Conservation (phyloP, 2,113 vertebrate genomes). For the Coturnix japonica region DNA sequence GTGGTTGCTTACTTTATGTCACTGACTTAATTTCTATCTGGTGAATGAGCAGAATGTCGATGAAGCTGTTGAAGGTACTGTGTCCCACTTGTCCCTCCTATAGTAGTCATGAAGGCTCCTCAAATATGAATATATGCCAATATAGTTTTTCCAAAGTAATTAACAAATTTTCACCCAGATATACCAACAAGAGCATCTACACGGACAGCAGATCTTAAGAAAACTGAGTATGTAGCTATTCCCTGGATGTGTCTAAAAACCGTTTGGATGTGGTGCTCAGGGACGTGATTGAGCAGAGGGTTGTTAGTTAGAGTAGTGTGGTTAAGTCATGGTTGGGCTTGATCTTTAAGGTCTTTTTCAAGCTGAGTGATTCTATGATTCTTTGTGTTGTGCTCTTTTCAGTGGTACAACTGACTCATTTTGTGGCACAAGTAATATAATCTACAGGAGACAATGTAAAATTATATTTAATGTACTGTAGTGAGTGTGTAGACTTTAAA, state of each 20-base stretch:
- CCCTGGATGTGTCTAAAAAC: too few relatives aligned
- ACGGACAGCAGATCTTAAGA: not conserved
- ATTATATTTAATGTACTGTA: not conserved
- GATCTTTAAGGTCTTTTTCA: too few relatives aligned
- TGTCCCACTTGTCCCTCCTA: not conserved
- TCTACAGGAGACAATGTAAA: not conserved
- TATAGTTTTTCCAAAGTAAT: not conserved
- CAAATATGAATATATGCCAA: not conserved
- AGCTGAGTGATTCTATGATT: too few relatives aligned
- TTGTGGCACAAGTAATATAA: not conserved
- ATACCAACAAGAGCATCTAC: not conserved
- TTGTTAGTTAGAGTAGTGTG: too few relatives aligned
- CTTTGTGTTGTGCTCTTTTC: not conserved
- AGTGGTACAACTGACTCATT: not conserved
- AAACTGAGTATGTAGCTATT: not conserved
- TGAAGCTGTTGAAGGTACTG: not conserved
- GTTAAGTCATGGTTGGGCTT: too few relatives aligned
- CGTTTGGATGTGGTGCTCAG: too few relatives aligned
- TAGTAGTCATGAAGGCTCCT: not conserved
- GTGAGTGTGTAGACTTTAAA: not conserved
- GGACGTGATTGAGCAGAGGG: too few relatives aligned
- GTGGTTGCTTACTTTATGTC: not conserved
- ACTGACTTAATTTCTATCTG: not conserved
- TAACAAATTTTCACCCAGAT: not conserved
- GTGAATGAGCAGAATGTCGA: not conserved